These are phyloP conservation scores for rabbit (Oryctolagus cuniculus) DNA, from an alignment of 2,113 vertebrate genomes.

Conservation along the genomic window mOryCun1.1 NC_091439.1:81376501-81377000, in stretches of 20 bases:
- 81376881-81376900: neutral
- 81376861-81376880: neutral
- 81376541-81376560: too few species aligned
- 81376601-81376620: too few species aligned
- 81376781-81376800: constrained; percentile 3
- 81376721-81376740: neutral
- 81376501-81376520: too few species aligned
- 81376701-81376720: neutral
- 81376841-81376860: neutral
- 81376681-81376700: neutral
- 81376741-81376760: neutral
- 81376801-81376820: neutral
- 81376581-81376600: too few species aligned
- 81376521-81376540: too few species aligned
- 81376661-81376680: neutral
- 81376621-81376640: too few species aligned
- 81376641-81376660: too few species aligned
- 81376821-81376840: neutral
- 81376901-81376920: neutral
- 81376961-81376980: neutral
- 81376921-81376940: neutral
- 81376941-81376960: neutral
- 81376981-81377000: neutral
- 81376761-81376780: neutral
- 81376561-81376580: too few species aligned